A percentile compares a stretch with the other conserved stretches of the same genome.
These are phyloP conservation scores for Lasius fuliginosus DNA, from an alignment of 2,888 invertebrate species.

Conservation along the genomic window DNA sequence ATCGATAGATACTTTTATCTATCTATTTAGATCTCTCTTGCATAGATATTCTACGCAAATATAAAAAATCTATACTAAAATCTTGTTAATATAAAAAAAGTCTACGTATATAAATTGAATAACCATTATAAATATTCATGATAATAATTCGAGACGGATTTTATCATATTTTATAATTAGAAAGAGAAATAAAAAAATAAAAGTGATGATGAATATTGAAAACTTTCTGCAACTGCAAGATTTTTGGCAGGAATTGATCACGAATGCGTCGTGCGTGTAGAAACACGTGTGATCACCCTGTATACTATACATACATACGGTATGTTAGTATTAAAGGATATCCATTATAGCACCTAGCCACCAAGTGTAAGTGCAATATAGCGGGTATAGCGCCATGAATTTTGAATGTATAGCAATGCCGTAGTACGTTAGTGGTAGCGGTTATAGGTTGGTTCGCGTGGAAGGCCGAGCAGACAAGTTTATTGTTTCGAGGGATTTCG, in stretches of 20 bases:
- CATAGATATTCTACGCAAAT: not conserved
- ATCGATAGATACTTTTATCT: not conserved
- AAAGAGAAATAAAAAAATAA: conserved; percentile 11
- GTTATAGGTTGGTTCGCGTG: conserved; percentile 58
- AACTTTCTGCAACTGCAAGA: not conserved
- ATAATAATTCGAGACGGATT: not conserved
- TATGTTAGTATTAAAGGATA: conserved; percentile 79
- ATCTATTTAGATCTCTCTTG: not conserved
- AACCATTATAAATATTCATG: not conserved
- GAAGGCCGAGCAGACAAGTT: conserved; percentile 70
- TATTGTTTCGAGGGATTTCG: conserved; percentile 74
- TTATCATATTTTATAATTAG: not conserved
- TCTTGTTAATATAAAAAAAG: not conserved
- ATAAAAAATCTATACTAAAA: not conserved
- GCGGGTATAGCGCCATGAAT: conserved; percentile 80
- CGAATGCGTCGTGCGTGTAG: conserved; percentile 50
- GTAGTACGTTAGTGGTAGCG: conserved; percentile 63
- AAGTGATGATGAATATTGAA: not conserved
- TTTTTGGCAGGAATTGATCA: conserved; percentile 9
- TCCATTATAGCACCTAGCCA: conserved; percentile 78
- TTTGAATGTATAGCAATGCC: conserved; percentile 77
- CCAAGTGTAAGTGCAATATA: conserved; percentile 82
- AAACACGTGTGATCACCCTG: conserved; percentile 57
- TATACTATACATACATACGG: conserved; percentile 59
- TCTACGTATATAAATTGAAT: not conserved